Conservation (phyloP, 2,113 vertebrate species). For the Gobius niger region DNA sequence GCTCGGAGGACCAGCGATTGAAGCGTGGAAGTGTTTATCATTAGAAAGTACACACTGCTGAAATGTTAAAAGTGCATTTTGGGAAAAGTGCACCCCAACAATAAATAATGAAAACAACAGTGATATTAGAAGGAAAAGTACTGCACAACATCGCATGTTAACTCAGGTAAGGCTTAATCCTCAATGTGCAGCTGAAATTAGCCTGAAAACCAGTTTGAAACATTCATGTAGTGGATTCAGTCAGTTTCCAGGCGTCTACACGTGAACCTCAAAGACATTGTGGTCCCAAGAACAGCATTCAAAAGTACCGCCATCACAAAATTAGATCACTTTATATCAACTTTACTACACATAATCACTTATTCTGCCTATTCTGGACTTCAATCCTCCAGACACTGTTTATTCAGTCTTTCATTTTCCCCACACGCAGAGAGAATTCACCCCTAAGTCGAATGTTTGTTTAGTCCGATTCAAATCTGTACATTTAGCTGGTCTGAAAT, state of each 20-base stretch:
- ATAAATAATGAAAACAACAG: too few relatives aligned
- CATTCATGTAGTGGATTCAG: constrained; percentile 64
- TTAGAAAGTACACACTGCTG: constrained; percentile 18
- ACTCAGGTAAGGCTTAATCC: constrained; percentile 67
- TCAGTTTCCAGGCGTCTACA: constrained; percentile 17
- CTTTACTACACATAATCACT: constrained; percentile 16
- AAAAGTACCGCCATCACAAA: constrained; percentile 19
- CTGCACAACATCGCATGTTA: constrained; percentile 35
- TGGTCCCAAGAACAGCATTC: constrained; percentile 38
- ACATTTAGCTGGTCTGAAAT: constrained; percentile 4
- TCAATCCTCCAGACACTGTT: neutral
- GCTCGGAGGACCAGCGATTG: constrained; percentile 5
- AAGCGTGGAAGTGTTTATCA: constrained; percentile 8
- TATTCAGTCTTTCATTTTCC: too few relatives aligned
- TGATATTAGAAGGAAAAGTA: constrained; percentile 11
- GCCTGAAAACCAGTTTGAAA: constrained; percentile 39
- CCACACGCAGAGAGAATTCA: too few relatives aligned
- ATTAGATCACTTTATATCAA: constrained; percentile 30
- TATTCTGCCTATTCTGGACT: neutral
- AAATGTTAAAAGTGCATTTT: constrained; percentile 41
- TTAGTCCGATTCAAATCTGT: neutral
- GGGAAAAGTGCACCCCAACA: constrained; percentile 27
- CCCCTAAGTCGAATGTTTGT: too few relatives aligned
- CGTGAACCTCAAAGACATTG: constrained; percentile 29
- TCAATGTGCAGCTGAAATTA: constrained; percentile 54